Percentiles rank a stretch among this genome's conserved stretches.
Conservation (phyloP, 2,797 vertebrate species). For the Podargus strigoides region DNA sequence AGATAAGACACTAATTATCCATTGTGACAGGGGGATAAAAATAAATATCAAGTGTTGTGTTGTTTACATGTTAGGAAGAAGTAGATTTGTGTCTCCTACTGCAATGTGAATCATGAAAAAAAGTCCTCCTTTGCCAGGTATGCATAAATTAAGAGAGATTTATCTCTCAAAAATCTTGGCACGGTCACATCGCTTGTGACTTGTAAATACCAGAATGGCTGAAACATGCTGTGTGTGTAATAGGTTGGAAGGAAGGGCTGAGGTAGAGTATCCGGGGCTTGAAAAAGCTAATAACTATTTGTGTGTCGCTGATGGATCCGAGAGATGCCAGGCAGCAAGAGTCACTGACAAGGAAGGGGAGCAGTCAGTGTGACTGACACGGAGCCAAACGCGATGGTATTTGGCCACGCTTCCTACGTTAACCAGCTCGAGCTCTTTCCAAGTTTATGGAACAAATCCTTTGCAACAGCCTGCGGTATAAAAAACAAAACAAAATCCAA, state of each 20-base stretch:
- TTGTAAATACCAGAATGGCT: not conserved
- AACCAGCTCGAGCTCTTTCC: not conserved
- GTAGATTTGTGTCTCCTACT: not conserved
- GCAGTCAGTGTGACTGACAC: not conserved
- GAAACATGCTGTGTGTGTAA: not conserved
- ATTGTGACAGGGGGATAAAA: not conserved
- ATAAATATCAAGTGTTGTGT: not conserved
- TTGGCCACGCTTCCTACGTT: not conserved
- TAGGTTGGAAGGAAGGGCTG: not conserved
- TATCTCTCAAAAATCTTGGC: not conserved
- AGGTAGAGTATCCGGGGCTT: not conserved
- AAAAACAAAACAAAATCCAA: not conserved
- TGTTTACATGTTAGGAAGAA: not conserved
- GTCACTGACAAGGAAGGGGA: slow-evolving; percentile 31
- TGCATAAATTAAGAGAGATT: not conserved
- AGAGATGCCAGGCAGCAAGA: not conserved
- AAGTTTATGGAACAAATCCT: not conserved
- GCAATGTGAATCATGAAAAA: not conserved
- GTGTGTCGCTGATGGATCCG: not conserved
- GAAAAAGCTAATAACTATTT: not conserved
- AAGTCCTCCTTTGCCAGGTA: not conserved
- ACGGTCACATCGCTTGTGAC: not conserved
- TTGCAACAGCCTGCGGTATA: not conserved
- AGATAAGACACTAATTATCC: not conserved
- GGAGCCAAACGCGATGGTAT: slow-evolving; percentile 41